These are phyloP conservation scores for Neosilurus hyrtlii DNA, from an alignment of 2,797 vertebrate genomes.

Conservation along the genomic window DNA sequence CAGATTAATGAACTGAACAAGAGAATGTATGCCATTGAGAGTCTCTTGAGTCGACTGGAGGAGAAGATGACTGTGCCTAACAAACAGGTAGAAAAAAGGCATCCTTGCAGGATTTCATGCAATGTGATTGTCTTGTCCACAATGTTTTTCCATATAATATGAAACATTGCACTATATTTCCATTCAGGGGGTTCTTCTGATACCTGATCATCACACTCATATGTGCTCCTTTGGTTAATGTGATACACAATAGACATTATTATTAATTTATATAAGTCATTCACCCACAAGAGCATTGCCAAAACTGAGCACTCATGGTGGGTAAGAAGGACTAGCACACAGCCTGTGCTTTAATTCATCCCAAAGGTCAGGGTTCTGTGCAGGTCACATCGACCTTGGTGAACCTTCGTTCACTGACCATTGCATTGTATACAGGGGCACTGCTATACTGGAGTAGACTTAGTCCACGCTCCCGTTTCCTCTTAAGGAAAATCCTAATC, in stretches of 20 bases:
- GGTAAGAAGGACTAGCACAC: background rate
- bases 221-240: background rate
- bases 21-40: slow-evolving; percentile 78
- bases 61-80: slow-evolving; percentile 72
- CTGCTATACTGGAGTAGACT: background rate
- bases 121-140: background rate
- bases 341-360: background rate
- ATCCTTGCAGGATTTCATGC: background rate
- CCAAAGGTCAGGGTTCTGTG: background rate
- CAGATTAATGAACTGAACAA: slow-evolving; percentile 83
- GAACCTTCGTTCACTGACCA: background rate
- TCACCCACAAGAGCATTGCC: background rate
- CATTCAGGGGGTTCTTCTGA: background rate
- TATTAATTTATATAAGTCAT: background rate
- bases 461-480: background rate
- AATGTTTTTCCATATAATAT: background rate
- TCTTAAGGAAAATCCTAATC: background rate
- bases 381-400: background rate
- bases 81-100: slow-evolving; percentile 71
- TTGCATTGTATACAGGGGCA: background rate
- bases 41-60: slow-evolving; percentile 78
- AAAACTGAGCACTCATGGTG: background rate
- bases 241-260: background rate
- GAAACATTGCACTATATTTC: background rate
- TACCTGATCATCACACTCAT: background rate